Conservation (phyloP, 2,113 vertebrate genomes). For the Sinocyclocheilus maitianheensis region DNA sequence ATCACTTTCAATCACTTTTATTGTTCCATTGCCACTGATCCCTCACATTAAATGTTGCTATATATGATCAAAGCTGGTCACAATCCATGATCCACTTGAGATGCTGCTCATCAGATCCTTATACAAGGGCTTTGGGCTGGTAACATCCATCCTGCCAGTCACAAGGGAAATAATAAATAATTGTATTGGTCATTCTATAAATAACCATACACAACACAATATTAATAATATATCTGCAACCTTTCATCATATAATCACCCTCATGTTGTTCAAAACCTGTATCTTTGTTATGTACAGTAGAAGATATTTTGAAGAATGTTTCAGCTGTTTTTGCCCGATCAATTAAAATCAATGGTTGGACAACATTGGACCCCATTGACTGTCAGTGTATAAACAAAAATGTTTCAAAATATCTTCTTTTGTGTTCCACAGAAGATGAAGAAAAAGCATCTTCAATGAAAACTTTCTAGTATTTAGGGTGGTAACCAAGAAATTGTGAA, state of each 20-base stretch:
- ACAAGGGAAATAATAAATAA: slow-evolving; percentile 34
- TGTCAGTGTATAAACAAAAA: not conserved
- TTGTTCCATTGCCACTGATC: not conserved
- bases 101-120: slow-evolving; percentile 15
- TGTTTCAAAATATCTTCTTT: not conserved
- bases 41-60: slow-evolving; percentile 1
- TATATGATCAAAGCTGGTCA: not conserved
- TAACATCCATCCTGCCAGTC: slow-evolving; percentile 9
- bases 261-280: not conserved
- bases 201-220: not conserved
- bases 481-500: not conserved
- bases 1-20: not conserved
- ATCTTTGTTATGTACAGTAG: not conserved
- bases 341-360: not conserved
- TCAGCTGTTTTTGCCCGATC: not conserved
- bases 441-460: not conserved
- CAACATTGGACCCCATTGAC: not conserved
- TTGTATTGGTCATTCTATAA: not conserved
- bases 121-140: not conserved
- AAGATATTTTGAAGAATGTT: not conserved
- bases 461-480: not conserved
- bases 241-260: not conserved
- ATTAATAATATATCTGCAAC: not conserved
- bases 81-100: not conserved
- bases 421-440: not conserved